Conservation (phyloP, 2,113 vertebrate genomes). For the Lophotis ruficrista region DNA sequence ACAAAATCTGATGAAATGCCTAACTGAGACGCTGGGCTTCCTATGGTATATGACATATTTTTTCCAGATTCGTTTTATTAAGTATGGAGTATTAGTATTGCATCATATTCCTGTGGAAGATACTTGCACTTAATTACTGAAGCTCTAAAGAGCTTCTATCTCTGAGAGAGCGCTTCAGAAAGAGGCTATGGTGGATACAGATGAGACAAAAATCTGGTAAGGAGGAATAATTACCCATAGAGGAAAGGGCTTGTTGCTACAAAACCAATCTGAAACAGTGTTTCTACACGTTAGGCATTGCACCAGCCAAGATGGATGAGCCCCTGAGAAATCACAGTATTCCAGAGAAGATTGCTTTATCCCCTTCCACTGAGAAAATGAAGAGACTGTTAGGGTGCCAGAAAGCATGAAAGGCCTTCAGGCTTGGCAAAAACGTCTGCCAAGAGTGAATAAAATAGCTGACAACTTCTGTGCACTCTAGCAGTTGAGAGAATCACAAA, state of each 20-base stretch:
- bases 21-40: neutral
- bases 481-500: neutral
- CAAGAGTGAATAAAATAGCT: neutral
- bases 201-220: neutral
- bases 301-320: neutral
- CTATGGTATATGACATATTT: neutral
- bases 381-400: neutral
- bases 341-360: neutral
- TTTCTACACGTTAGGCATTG: neutral
- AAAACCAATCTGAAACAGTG: neutral
- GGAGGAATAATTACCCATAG: neutral
- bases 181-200: neutral
- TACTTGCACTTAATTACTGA: neutral
- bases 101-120: neutral
- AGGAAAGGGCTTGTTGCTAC: neutral
- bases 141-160: neutral
- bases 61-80: neutral
- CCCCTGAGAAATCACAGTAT: neutral
- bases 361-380: neutral
- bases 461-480: neutral
- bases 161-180: neutral
- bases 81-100: neutral
- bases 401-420: neutral
- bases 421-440: neutral
- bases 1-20: neutral